Evolutionary conservation across 2,797 vertebrate genomes (phyloP), one percentile per base, ranked within the genome.

Genomic region (Eremophila alpestris): DNA sequence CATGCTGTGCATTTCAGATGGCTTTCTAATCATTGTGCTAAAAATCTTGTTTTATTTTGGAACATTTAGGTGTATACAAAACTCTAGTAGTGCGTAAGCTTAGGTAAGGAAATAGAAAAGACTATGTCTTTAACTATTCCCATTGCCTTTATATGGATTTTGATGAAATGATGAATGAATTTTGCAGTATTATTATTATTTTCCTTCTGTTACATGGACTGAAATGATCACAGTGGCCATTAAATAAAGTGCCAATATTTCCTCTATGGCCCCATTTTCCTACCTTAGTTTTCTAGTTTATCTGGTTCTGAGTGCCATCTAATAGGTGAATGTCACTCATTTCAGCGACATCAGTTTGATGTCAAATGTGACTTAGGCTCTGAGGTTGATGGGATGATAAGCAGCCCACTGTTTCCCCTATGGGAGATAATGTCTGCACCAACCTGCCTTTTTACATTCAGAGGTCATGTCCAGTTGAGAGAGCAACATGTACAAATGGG

Each of bases 381-480:
- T 89, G 95, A 95, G 85, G 67, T 68, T 97, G 96, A 96, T 94
- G 91, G 85, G 74, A 89, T 96, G 94, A 93, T 95, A 96, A 94
- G 89, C 51, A 96, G 94, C 77, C 89, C 80, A 88, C 74, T 0
- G 0, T 88, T 96, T 67, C 80, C 59, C 89, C 83, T 81, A 63
- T 93, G 95, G 93, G 85, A 96, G 77, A 80, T 68, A 81, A 76
- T 68, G 52, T 88, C 83, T 93, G 38, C 34, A 60, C 52, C 80
- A 91, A 21, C 55, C 74, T 94, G 87, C 49, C 64, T 94, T 95
- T 94, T 93, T 90, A 94, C 77, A 94, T 95, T 93, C 80, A 89
- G 62, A 95, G 94, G 95, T 94, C 93, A 64, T 82, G 89, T 95
- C 89, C 91, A 84, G 93, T 84, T 91, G 69, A 86, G 64, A 91